Evolutionary conservation across 2,888 invertebrate genomes (phyloP), one percentile per base, ranked within the genome.

Genomic region (Agonopterix heracliana): DNA sequence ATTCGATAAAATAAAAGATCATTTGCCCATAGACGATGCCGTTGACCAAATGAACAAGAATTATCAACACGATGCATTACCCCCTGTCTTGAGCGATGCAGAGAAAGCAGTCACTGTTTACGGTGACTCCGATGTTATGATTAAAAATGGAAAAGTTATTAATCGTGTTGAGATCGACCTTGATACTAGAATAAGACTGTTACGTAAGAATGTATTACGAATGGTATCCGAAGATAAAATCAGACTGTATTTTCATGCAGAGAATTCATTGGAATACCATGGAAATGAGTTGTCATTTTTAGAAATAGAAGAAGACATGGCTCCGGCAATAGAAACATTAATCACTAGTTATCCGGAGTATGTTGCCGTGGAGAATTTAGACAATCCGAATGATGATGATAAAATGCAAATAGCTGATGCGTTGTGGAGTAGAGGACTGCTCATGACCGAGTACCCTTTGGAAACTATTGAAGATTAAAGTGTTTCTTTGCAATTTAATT

Each of bases 201-300:
- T 90, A 34, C 79, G 91, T 36, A 84, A 74, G 81, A 91, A 67
- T 89, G 92, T 74, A 89, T 90, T 54, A 66, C 87, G 81, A 54
- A 79, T 96, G 64, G 91, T 95, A 0, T 78, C 89, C 14, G 94
- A 95, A 65, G 91, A 91, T 7, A 51, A 62, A 0, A 79, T 93
- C 13, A 90, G 91, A 45, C 66, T 98, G 35, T 98, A 96, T 78
- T 96, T 95, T 77, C 93, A 93, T 56, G 87, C 93, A 42, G 96
- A 97, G 68, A 98, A 98, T 79, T 93, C 95, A 0, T 90, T 94
- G 55, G 93, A 95, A 62, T 97, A 96, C 71, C 96, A 96, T 70
- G 95, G 93, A 36, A 92, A 91, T 70, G 96, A 96, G 35, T 93
- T 90, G 70, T 66, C 79, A 10, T 87, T 63, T 56, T 76, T 98